Conservation (phyloP, 2,888 invertebrate genomes). For the Drepanosiphum platanoidis region DNA sequence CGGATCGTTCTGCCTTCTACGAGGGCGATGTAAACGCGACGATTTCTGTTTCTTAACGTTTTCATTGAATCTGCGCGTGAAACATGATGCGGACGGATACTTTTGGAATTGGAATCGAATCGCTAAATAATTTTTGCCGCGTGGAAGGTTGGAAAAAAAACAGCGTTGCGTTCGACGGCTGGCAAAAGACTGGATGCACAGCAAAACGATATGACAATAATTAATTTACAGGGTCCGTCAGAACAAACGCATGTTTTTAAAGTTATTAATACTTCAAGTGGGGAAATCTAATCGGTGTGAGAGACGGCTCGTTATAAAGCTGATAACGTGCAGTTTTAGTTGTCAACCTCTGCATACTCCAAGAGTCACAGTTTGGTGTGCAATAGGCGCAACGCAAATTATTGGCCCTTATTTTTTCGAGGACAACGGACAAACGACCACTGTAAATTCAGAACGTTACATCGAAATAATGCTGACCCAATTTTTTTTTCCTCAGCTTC, state of each 20-base stretch:
- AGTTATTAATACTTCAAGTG: constrained; percentile 16
- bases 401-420: constrained; percentile 58
- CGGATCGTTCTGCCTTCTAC: no score
- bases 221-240: constrained; percentile 16
- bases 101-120: no score
- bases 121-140: no score
- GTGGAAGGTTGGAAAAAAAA: no score
- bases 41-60: no score
- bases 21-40: no score
- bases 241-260: constrained; percentile 31
- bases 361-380: constrained; percentile 61
- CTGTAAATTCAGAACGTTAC: constrained; percentile 56
- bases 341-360: constrained; percentile 51
- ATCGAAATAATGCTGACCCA: constrained; percentile 61
- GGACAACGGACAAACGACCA: constrained; percentile 53
- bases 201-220: no score
- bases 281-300: constrained; percentile 29
- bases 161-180: no score
- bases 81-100: no score
- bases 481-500: constrained; percentile 54
- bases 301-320: no score
- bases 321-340: constrained; percentile 52
- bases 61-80: no score
- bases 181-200: no score
- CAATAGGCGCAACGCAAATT: constrained; percentile 32